Evolutionary conservation across 2,113 vertebrate species (phyloP).

Genomic region (Bos indicus): DNA sequence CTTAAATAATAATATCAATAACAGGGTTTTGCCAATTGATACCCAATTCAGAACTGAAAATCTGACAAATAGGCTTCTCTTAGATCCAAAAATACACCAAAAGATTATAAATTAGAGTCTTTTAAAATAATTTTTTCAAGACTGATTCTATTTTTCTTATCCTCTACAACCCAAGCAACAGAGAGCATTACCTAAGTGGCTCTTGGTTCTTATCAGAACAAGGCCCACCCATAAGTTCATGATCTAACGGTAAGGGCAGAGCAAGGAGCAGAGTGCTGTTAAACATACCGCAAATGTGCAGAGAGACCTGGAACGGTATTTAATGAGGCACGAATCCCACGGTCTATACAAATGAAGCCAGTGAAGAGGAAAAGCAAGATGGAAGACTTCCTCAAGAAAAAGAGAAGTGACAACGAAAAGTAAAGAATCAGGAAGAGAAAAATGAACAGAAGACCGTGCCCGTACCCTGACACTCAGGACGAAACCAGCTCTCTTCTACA

Average conservation of each 20-base stretch:
- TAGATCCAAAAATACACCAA: neutral
- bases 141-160: neutral
- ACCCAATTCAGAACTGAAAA: neutral
- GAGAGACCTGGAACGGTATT: neutral
- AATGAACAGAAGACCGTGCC: neutral
- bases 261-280: neutral
- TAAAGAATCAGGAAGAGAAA: neutral
- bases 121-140: neutral
- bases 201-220: neutral
- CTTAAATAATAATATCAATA: neutral
- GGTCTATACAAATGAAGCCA: neutral
- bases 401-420: neutral
- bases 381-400: neutral
- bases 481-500: neutral
- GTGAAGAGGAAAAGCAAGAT: neutral
- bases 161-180: neutral
- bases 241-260: neutral
- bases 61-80: neutral
- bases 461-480: neutral
- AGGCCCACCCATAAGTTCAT: neutral
- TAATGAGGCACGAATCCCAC: too few species aligned
- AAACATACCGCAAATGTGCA: accelerated
- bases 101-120: neutral
- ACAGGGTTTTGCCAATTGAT: neutral
- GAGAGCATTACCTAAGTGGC: neutral